phyloP scores from a whole-genome alignment of 2,113 vertebrate genomes.

The Percina caprodes region DNA sequence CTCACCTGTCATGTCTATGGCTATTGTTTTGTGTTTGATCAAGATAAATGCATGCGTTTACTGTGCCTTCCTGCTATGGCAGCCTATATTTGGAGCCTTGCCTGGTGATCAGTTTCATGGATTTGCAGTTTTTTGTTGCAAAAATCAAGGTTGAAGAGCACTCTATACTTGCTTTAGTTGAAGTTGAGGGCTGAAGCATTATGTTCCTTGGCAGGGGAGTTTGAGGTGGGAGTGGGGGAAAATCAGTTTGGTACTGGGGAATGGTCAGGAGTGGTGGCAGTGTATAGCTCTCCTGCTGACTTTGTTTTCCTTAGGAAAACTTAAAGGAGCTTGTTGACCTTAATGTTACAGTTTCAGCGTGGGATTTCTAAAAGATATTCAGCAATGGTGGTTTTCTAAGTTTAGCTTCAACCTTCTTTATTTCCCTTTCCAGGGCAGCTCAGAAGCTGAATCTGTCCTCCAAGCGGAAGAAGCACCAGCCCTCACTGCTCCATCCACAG shows the following conservation, averaged over 20 bases:
- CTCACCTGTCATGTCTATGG: slow-evolving; percentile 43
- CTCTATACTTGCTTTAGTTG: neutral
- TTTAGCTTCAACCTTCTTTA: slow-evolving; percentile 31
- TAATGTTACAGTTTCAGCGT: slow-evolving; percentile 56
- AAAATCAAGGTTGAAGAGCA: slow-evolving; percentile 28
- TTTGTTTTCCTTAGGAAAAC: slow-evolving; percentile 69
- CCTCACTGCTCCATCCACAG: slow-evolving; percentile 86
- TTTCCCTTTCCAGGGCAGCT: slow-evolving; percentile 88
- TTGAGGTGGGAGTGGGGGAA: slow-evolving; percentile 24
- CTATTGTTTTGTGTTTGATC: slow-evolving; percentile 61
- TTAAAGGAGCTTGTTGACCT: slow-evolving; percentile 68
- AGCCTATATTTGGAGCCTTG: slow-evolving; percentile 27
- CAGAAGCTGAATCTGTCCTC: slow-evolving; percentile 98
- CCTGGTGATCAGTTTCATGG: slow-evolving; percentile 16
- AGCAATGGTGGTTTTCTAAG: neutral
- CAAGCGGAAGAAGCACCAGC: slow-evolving; percentile 95
- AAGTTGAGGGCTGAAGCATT: slow-evolving; percentile 20
- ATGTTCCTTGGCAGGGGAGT: slow-evolving; percentile 18
- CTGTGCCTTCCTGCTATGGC: slow-evolving; percentile 32
- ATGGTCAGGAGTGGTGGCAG: slow-evolving; percentile 24
- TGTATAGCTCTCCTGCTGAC: slow-evolving; percentile 26
- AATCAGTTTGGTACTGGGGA: slow-evolving; percentile 37
- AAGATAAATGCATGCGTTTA: slow-evolving; percentile 45
- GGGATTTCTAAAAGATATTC: slow-evolving; percentile 43
- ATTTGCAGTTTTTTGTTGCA: slow-evolving; percentile 26